Conservation (phyloP, 2,113 vertebrate species). For the Phrynosoma blainvillii region DNA sequence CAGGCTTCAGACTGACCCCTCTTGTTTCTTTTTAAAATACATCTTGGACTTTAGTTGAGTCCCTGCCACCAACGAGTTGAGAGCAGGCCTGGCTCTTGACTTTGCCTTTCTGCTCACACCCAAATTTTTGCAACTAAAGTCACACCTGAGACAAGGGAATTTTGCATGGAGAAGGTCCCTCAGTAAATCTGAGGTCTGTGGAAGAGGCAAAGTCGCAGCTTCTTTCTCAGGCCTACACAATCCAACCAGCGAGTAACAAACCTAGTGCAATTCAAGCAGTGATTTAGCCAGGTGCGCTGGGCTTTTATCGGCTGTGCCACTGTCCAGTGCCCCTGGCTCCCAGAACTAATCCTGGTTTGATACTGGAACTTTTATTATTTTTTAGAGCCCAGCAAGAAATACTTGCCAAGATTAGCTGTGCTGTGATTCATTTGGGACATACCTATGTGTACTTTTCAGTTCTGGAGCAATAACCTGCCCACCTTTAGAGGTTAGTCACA, state of each 20-base stretch:
- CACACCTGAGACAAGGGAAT: not conserved
- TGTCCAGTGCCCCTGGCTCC: too few relatives aligned
- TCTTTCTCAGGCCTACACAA: not conserved
- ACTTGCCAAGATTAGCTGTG: not conserved
- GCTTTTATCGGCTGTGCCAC: not conserved
- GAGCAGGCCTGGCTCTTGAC: too few relatives aligned
- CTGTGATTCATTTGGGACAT: too few relatives aligned
- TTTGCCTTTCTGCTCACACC: too few relatives aligned
- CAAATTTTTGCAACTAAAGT: too few relatives aligned
- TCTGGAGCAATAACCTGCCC: not conserved
- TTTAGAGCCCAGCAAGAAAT: too few relatives aligned
- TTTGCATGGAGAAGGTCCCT: not conserved
- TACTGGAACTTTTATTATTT: not conserved
- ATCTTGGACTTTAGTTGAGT: not conserved
- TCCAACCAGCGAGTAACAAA: not conserved
- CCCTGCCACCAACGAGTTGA: too few relatives aligned
- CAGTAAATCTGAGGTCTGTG: not conserved
- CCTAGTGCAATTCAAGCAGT: not conserved
- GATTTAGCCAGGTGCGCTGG: not conserved
- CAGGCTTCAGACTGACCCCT: not conserved
- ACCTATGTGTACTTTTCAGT: too few relatives aligned
- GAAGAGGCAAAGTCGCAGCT: not conserved
- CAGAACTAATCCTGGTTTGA: rapidly evolving
- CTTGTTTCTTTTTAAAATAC: not conserved
- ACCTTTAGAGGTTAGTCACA: not conserved